Evolutionary conservation across 2,797 vertebrate species (phyloP), one percentile per base, ranked within the genome.

Genomic region (Sylvia borin): DNA sequence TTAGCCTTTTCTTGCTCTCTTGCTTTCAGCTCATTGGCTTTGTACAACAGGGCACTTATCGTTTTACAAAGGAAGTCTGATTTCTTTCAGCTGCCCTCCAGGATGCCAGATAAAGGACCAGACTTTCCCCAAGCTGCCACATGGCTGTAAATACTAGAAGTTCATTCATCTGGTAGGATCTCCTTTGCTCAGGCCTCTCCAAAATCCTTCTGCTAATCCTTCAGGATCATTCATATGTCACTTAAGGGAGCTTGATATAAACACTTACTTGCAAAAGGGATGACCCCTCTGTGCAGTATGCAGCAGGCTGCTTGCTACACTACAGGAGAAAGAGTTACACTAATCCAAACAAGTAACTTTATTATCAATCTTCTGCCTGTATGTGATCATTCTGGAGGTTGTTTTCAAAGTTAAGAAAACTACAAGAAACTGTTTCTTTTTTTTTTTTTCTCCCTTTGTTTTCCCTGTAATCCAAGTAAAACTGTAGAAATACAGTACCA

Each of bases 11-110:
- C 81, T 80, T 58, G 45, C 84, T 95, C 89, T 68, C 22, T 71
- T 88, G 53, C 31, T 91, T 94, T 95, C 90, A 95, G 72, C 27
- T 80, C 65, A 38, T 74, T 77, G 68, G 68, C 32, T 94, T 90
- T 90, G 47, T 84, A 91, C 82, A 92, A 85, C 79, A 83, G 87
- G 89, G 57, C 34, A 80, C 72, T 94, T 85, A 40, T 0, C 0
- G 0, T 53, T 31, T 21, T 42, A 92, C 79, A 95, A 93, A 80
- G 58, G 34, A 95, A 22, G 38, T 77, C 82, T 90, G 65, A 91
- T 72, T 95, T 79, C 65, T 90, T 85, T 95, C 90, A 88, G 70
- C 78, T 90, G 57, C 65, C 40, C 78, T 87, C 38, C 68, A 43
- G 45, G 3, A 7, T 12, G 31, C 34, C 53, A 62, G 31, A 85